Percentiles rank a stretch among this genome's conserved stretches.
Evolutionary conservation across 2,797 vertebrate species (phyloP).

Genomic region (Megalops cyprinoides): DNA sequence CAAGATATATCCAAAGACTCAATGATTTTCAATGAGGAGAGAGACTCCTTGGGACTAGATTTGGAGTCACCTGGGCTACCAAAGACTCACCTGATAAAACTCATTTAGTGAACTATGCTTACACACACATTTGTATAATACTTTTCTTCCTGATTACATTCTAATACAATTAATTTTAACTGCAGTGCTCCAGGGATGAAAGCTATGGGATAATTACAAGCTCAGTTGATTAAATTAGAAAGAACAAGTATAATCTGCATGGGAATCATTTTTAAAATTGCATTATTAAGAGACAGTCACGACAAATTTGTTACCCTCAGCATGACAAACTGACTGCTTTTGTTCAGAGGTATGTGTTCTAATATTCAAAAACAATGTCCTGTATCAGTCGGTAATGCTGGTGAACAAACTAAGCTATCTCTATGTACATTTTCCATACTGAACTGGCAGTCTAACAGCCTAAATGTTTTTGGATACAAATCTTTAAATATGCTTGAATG

Average conservation of each 20-base stretch:
- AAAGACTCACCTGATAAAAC: neutral
- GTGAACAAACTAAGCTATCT: neutral
- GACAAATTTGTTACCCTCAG: neutral
- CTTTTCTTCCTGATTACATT: neutral
- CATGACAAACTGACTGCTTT: neutral
- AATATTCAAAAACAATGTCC: neutral
- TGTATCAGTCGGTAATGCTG: neutral
- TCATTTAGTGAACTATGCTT: neutral
- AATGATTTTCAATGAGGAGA: no score
- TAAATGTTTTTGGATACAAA: no score
- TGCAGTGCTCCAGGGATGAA: no score
- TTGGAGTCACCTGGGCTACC: neutral
- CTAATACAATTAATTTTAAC: neutral
- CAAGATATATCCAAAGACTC: neutral
- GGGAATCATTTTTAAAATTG: neutral
- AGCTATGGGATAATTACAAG: neutral
- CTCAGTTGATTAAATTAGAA: neutral
- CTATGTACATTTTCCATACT: no score
- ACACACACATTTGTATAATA: neutral
- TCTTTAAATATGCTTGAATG: no score
- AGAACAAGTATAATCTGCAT: neutral
- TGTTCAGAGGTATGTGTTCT: neutral
- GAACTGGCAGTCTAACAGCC: neutral
- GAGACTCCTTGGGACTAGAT: no score
- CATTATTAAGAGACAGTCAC: neutral